A percentile compares a stretch with the other conserved stretches of the same genome.
These are phyloP conservation scores for Coleophora deauratella DNA, from an alignment of 2,888 invertebrate species.

Conservation along the genomic window DNA sequence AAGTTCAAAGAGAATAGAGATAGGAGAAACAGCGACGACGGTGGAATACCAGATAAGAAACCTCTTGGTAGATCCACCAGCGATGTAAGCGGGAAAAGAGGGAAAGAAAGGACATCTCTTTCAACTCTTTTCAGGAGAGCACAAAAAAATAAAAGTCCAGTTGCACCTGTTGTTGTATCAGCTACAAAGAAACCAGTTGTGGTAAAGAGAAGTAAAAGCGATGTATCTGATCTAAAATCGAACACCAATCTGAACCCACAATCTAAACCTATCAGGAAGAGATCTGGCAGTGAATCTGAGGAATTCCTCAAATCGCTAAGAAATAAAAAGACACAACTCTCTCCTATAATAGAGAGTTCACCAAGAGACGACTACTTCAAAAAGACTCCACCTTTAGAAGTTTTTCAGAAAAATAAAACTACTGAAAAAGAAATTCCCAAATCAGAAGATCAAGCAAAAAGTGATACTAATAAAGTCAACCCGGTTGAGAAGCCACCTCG, in stretches of 20 bases:
- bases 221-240: conserved; percentile 77
- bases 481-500: conserved; percentile 64
- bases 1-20: conserved; percentile 62
- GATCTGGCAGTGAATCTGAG: conserved; percentile 76
- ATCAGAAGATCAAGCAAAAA: conserved; percentile 33
- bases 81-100: conserved; percentile 66
- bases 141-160: conserved; percentile 67
- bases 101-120: conserved; percentile 76
- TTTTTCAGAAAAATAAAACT: conserved; percentile 49
- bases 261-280: conserved; percentile 68
- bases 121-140: conserved; percentile 78
- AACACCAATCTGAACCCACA: conserved; percentile 55
- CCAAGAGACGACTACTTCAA: conserved; percentile 81
- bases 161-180: conserved; percentile 59
- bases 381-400: conserved; percentile 54
- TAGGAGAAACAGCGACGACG: conserved; percentile 73
- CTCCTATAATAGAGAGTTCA: conserved; percentile 86
- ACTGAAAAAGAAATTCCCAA: conserved; percentile 39
- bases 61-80: conserved; percentile 72
- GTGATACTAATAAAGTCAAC: conserved; percentile 54
- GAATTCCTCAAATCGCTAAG: conserved; percentile 68
- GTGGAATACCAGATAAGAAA: conserved; percentile 47
- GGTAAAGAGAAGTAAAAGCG: conserved; percentile 77
- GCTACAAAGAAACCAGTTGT: conserved; percentile 48
- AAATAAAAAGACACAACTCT: conserved; percentile 79